A percentile compares a stretch with the other conserved stretches of the same genome.
Evolutionary conservation across 2,888 invertebrate species (phyloP).

Genomic region (Rhagophthalmus giganteus): DNA sequence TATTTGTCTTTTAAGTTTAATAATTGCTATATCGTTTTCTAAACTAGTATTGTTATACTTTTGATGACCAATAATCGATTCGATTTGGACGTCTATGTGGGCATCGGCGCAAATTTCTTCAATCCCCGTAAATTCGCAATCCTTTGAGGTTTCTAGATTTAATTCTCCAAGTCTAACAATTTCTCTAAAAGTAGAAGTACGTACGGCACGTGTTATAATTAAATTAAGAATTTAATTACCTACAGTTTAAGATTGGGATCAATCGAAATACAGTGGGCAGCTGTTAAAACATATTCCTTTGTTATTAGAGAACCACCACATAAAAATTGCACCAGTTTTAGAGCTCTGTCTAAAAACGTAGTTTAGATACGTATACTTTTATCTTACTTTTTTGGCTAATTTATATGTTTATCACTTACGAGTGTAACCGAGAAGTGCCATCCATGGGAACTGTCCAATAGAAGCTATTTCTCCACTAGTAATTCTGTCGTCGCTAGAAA

Average conservation of each 20-base stretch:
- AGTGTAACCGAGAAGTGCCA: constrained; percentile 57
- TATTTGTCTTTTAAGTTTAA: constrained; percentile 43
- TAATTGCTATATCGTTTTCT: constrained; percentile 53
- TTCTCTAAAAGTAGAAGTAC: constrained; percentile 51
- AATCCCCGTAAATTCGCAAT: constrained; percentile 51
- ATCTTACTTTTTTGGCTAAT: no score
- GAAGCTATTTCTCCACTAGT: constrained; percentile 56
- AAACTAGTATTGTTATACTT: constrained; percentile 42
- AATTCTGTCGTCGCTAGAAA: constrained; percentile 46
- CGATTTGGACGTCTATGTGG: constrained; percentile 44
- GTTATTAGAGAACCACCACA: constrained; percentile 46
- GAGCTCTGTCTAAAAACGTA: constrained; percentile 20
- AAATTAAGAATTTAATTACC: constrained; percentile 26
- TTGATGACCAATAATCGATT: constrained; percentile 44
- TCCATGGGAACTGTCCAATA: constrained; percentile 64
- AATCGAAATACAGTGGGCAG: constrained; percentile 43
- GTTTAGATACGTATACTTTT: no score
- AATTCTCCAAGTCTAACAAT: constrained; percentile 66
- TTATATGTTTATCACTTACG: constrained; percentile 29
- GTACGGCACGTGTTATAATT: constrained; percentile 1
- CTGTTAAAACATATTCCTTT: constrained; percentile 42
- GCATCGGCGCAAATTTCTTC: constrained; percentile 42
- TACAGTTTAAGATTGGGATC: constrained; percentile 37
- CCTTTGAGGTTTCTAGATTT: constrained; percentile 53
- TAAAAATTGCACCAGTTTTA: constrained; percentile 39